Conservation (phyloP, 2,888 invertebrate species). For the Erebia epiphron region DNA sequence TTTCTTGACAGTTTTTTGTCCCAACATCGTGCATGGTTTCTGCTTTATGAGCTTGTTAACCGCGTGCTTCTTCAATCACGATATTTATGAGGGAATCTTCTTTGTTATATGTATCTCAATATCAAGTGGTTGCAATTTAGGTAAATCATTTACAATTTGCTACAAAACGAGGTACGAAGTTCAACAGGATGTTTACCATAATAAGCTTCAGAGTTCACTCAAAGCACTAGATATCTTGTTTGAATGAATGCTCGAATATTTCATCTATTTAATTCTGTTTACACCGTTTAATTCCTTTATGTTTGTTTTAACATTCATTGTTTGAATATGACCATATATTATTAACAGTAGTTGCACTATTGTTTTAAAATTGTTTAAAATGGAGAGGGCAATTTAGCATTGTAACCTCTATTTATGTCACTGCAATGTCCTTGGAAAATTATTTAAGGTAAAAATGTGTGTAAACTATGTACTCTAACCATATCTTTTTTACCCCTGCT, state of each 20-base stretch:
- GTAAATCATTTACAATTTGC: neutral
- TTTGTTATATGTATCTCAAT: slow-evolving; percentile 5
- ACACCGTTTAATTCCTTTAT: no score
- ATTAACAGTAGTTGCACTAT: no score
- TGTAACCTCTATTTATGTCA: neutral
- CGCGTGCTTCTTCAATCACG: slow-evolving; percentile 24
- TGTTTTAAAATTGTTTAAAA: neutral
- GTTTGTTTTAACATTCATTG: no score
- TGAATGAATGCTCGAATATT: neutral
- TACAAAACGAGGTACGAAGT: neutral
- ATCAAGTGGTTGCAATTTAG: neutral
- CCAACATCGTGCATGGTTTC: slow-evolving; percentile 13
- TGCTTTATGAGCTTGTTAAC: slow-evolving; percentile 11
- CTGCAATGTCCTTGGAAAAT: neutral
- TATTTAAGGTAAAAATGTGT: neutral
- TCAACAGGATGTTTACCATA: neutral
- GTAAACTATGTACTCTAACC: neutral
- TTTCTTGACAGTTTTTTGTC: neutral
- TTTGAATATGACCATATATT: no score
- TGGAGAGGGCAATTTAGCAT: neutral
- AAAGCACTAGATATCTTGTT: slow-evolving; percentile 7
- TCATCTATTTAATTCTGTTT: neutral
- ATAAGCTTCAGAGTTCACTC: neutral
- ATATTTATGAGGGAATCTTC: neutral
- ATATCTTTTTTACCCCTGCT: neutral